Percentiles rank a stretch among this genome's conserved stretches.
Evolutionary conservation across 2,113 vertebrate species (phyloP).

Genomic region (Oreamnos americanus): DNA sequence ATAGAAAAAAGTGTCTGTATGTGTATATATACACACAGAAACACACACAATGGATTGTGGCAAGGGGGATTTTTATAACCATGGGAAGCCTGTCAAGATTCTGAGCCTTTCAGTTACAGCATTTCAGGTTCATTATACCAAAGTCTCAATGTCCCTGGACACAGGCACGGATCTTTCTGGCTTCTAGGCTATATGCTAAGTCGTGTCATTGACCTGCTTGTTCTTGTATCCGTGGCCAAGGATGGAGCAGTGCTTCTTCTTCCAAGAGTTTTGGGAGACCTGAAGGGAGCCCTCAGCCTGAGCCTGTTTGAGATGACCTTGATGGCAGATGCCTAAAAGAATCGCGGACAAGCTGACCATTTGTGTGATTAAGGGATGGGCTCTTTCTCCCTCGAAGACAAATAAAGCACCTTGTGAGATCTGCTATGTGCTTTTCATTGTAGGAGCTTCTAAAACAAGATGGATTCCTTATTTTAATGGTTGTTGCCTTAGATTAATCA

Average conservation of each 20-base stretch:
- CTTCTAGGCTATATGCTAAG: not conserved
- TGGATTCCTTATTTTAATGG: conserved; percentile 63
- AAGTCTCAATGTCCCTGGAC: not conserved
- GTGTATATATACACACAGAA: too few species aligned
- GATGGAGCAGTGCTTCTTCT: not conserved
- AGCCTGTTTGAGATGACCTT: conserved; percentile 35
- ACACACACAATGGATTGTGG: not conserved
- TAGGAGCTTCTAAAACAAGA: conserved; percentile 62
- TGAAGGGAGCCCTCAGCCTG: not conserved
- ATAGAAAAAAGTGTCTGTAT: not conserved
- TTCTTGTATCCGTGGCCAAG: conserved; percentile 43
- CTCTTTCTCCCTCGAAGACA: conserved; percentile 40
- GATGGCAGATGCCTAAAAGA: conserved; percentile 50
- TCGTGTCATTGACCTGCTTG: not conserved
- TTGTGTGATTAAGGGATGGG: conserved; percentile 53
- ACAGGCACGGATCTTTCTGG: not conserved
- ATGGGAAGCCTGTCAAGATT: conserved; percentile 34
- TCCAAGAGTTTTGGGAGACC: not conserved
- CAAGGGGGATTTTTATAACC: conserved; percentile 42
- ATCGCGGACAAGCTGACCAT: conserved; percentile 23
- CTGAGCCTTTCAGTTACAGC: conserved; percentile 39
- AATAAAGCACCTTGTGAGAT: conserved; percentile 63
- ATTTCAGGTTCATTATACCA: conserved; percentile 29
- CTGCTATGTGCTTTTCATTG: conserved; percentile 71
- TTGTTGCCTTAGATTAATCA: conserved; percentile 54